A percentile compares a stretch with the other conserved stretches of the same genome.
These are phyloP conservation scores for Drosophila rubida DNA, from an alignment of 2,888 invertebrate species.

Conservation along the genomic window DNA sequence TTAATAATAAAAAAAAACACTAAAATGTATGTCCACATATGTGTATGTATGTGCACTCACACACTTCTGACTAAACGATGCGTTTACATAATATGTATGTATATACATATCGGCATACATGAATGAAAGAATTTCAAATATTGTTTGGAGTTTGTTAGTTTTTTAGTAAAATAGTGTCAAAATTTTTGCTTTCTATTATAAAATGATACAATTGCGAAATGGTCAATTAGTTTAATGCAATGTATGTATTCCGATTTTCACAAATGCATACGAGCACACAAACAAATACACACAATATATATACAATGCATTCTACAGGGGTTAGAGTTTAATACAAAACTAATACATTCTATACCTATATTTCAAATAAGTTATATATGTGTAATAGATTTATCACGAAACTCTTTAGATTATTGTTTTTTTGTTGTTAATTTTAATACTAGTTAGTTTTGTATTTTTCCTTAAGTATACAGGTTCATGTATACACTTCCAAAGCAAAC, in stretches of 20 bases:
- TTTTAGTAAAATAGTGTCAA: no score
- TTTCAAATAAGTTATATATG: no score
- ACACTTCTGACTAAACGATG: no score
- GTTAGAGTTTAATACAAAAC: neutral
- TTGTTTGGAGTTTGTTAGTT: no score
- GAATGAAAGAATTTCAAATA: no score
- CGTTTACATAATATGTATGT: no score
- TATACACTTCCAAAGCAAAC: slow-evolving; percentile 32
- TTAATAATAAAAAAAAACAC: no score
- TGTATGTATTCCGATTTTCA: neutral
- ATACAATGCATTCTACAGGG: neutral
- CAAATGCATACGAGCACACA: neutral
- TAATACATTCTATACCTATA: neutral
- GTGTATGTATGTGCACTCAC: neutral
- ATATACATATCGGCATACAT: no score
- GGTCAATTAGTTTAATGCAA: neutral
- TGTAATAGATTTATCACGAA: slow-evolving; percentile 1
- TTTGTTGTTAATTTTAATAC: neutral
- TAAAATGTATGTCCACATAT: neutral
- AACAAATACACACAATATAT: neutral
- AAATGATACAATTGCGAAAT: neutral
- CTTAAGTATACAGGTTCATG: slow-evolving; percentile 17
- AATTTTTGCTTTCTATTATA: neutral
- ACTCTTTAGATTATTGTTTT: neutral
- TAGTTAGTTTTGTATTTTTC: slow-evolving; percentile 20